A percentile compares a stretch with the other conserved stretches of the same genome.
Evolutionary conservation across 2,797 vertebrate genomes (phyloP).

Genomic region (Telmatherina bonti): DNA sequence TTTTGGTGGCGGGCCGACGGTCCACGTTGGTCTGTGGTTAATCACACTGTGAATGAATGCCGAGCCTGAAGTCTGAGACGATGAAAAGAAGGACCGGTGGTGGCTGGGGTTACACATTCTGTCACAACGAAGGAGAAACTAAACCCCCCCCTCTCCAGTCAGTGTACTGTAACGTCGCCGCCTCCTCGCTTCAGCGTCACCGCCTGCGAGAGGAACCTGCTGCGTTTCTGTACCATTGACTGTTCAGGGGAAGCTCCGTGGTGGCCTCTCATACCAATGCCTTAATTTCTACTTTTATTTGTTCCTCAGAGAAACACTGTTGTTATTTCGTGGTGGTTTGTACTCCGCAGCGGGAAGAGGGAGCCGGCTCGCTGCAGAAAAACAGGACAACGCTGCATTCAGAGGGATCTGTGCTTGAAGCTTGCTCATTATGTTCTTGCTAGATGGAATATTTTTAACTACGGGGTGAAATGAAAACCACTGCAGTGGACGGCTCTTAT

Average conservation of each 20-base stretch:
- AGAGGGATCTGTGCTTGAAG: constrained; percentile 12
- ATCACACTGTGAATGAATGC: constrained; percentile 77
- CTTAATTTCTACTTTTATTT: constrained; percentile 74
- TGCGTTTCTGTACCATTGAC: constrained; percentile 40
- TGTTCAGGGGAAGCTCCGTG: constrained; percentile 29
- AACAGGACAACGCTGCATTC: constrained; percentile 3
- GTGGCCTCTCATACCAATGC: constrained; percentile 70
- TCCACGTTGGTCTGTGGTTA: constrained; percentile 31
- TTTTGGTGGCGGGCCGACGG: background rate
- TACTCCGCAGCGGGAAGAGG: constrained; percentile 26
- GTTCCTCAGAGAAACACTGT: constrained; percentile 52
- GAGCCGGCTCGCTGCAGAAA: constrained; percentile 14
- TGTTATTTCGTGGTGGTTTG: constrained; percentile 34
- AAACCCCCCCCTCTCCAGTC: constrained; percentile 17
- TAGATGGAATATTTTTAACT: constrained; percentile 17
- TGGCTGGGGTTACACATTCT: constrained; percentile 10
- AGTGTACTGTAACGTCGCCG: constrained; percentile 42
- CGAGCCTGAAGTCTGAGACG: constrained; percentile 32
- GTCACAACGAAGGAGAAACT: constrained; percentile 32
- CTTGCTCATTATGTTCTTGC: constrained; percentile 4
- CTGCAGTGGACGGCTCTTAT: constrained; percentile 31
- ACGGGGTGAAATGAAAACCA: constrained; percentile 66
- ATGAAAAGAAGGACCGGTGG: constrained; percentile 11
- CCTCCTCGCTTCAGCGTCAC: too few relatives aligned
- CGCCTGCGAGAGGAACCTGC: constrained; percentile 42